Evolutionary conservation across 1,140 invertebrate species (phyloP).

Genomic region (Agrypnia vestita): DNA sequence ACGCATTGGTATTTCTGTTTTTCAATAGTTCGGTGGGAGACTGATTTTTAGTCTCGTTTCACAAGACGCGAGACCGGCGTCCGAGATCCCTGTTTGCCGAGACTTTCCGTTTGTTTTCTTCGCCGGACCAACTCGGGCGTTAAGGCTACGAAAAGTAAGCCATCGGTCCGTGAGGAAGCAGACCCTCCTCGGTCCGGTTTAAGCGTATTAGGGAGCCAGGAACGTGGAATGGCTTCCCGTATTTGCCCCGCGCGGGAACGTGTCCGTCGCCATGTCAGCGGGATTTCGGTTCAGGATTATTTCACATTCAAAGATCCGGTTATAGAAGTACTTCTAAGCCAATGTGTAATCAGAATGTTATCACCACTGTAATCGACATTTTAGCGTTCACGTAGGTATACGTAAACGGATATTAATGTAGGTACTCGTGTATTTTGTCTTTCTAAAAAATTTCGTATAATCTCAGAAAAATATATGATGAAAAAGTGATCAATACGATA

Average conservation of each 20-base stretch:
- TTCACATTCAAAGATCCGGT: conserved; percentile 6
- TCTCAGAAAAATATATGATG: too few relatives aligned
- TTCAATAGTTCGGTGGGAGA: not conserved
- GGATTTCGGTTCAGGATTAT: conserved; percentile 44
- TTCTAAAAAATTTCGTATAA: too few relatives aligned
- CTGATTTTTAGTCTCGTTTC: not conserved
- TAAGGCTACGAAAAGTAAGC: conserved; percentile 36
- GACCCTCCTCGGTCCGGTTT: not conserved
- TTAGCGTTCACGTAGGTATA: too few relatives aligned
- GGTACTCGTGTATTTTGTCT: too few relatives aligned
- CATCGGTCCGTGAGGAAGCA: conserved; percentile 37
- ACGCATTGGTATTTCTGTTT: not conserved
- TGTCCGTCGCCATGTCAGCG: conserved; percentile 29
- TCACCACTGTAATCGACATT: too few relatives aligned
- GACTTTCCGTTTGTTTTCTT: conserved; percentile 43
- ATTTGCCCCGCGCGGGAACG: conserved; percentile 49
- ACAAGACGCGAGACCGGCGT: not conserved
- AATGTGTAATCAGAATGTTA: too few relatives aligned
- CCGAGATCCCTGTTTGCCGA: conserved; percentile 18
- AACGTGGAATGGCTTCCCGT: conserved; percentile 29
- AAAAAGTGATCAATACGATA: too few relatives aligned
- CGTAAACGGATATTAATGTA: too few relatives aligned
- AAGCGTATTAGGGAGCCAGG: conserved; percentile 29
- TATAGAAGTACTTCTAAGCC: not conserved
- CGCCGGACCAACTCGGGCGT: conserved; percentile 33